Base-by-base conservation (phyloP, 2,888 invertebrate species). In the Drosophila gaucha region DNA sequence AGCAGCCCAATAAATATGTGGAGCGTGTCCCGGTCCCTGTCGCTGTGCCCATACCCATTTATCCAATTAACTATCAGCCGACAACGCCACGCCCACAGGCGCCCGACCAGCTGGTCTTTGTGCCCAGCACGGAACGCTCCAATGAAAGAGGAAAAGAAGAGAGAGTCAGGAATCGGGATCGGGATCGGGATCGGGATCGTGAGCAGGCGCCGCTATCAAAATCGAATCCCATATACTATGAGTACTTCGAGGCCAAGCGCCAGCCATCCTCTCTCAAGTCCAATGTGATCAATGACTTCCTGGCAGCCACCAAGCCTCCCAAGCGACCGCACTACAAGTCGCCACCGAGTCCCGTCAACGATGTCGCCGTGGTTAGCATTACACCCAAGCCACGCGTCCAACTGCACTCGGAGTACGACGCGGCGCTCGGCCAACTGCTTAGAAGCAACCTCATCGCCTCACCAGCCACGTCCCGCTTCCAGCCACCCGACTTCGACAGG, bases 301-400 rank as follows among this genome's bases (percentile, higher is more conserved):
- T 82, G 28, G 83, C 6, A 6, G 28, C 78, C 33, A 74, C 67
- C 10, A 88, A 87, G 55, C 80, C 89, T 0, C 64, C 75, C 3
- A 85, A 88, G 64, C 73, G 91, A 2, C 78, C 79, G 2, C 90
- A 90, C 16, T 80, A 78, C 50, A 86, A 89, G 28, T 57, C 77
- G 2, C 74, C 89, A 57, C 41, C 89, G 51, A 63, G 90, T 78
- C 54, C 80, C 46, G 31, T 77, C 64, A 85, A 80, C 18, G 82
- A 85, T 12, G 79, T 79, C 4, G 49, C 62, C 18, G 88, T 90
- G 20, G 88, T 92, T 2, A 90, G 90, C 51, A 92, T 93, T 9
- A 93, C 94, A 20, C 94, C 94, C 10, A 91, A 93, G 24, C 94
- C 94, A 1, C 92, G 93, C 1, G 65, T 58, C 1, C 80, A 78